A percentile compares a stretch with the other conserved stretches of the same genome.
phyloP scores from a whole-genome alignment of 1,140 invertebrate species.

The Drosophila repleta region DNA sequence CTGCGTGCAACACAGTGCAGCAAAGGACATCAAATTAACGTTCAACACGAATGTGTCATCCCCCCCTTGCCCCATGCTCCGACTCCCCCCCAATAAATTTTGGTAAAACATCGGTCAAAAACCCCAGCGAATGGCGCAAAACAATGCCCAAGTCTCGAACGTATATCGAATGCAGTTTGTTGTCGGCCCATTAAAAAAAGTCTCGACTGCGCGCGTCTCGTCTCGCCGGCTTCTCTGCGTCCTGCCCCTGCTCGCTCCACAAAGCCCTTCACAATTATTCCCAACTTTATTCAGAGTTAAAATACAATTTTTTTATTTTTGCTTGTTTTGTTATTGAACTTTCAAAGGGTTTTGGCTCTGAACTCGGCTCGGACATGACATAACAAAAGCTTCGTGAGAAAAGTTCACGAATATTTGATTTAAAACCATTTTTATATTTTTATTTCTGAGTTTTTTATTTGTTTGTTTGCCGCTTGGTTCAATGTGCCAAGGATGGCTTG shows the following conservation, averaged over 20 bases:
- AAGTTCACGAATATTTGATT: constrained; percentile 58
- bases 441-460: constrained; percentile 4
- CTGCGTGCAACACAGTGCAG: constrained; percentile 73
- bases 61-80: no score
- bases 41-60: constrained; percentile 31
- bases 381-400: constrained; percentile 63
- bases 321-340: constrained; percentile 53
- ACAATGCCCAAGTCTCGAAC: constrained; percentile 30
- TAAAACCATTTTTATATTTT: constrained; percentile 5
- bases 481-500: constrained; percentile 52
- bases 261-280: constrained; percentile 29
- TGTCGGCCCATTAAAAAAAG: constrained; percentile 38
- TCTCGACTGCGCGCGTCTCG: constrained; percentile 21
- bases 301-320: constrained; percentile 28
- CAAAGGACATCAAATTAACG: constrained; percentile 66
- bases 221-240: background rate
- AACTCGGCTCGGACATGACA: constrained; percentile 43
- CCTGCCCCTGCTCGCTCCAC: no score
- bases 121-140: constrained; percentile 8
- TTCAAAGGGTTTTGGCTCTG: constrained; percentile 63
- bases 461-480: constrained; percentile 48
- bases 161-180: constrained; percentile 19
- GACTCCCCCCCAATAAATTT: background rate
- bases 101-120: constrained; percentile 37
- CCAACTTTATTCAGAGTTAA: constrained; percentile 45